Conservation (phyloP, 2,113 vertebrate species). For the Pollachius pollachius region DNA sequence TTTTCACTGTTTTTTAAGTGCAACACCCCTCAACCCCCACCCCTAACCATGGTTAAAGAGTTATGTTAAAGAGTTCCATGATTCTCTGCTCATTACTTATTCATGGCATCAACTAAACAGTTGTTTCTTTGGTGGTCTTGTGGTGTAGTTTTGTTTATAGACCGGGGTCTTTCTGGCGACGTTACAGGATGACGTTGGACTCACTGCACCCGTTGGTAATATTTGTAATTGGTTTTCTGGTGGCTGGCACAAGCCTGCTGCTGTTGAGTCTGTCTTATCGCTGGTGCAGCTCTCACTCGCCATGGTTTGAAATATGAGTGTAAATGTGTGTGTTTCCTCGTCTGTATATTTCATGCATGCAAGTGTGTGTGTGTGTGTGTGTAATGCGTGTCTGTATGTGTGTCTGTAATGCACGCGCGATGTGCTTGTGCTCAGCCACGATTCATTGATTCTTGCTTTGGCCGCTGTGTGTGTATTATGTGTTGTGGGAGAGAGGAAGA, state of each 20-base stretch:
- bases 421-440: conserved; percentile 2
- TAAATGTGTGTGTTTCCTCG: background rate
- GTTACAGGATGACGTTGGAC: conserved; percentile 19
- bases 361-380: conserved; percentile 1
- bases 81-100: conserved; percentile 1
- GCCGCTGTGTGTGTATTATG: conserved; percentile 10
- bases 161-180: too few relatives aligned
- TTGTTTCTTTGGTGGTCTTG: conserved; percentile 14
- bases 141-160: background rate
- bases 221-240: conserved; percentile 48
- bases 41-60: too few relatives aligned
- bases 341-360: conserved; percentile 18
- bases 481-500: conserved; percentile 48
- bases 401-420: conserved; percentile 13
- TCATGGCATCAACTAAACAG: conserved; percentile 12
- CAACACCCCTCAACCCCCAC: conserved; percentile 2
- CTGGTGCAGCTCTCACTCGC: conserved; percentile 14
- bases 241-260: conserved; percentile 20
- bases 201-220: conserved; percentile 35
- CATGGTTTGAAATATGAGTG: background rate
- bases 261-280: conserved; percentile 9
- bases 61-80: background rate
- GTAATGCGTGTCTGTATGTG: conserved; percentile 30
- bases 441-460: conserved; percentile 45
- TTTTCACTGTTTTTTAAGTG: conserved; percentile 1